Conservation (phyloP, 2,888 invertebrate species). For the Aphidius colemani region DNA sequence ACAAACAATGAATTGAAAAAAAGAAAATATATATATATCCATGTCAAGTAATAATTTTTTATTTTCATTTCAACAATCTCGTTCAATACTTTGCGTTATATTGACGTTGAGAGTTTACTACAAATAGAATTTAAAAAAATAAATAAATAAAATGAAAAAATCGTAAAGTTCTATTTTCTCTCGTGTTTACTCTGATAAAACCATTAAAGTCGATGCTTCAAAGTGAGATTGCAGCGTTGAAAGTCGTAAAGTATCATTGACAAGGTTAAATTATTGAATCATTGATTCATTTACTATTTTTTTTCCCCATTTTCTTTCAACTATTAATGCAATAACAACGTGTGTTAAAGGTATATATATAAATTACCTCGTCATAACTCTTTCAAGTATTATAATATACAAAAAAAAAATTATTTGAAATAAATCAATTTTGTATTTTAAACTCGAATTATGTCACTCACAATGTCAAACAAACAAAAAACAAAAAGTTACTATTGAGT, state of each 20-base stretch:
- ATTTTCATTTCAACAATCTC: slow-evolving; percentile 22
- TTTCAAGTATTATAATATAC: too few species aligned
- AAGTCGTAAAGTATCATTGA: slow-evolving; percentile 46
- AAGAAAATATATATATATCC: too few species aligned
- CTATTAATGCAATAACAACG: neutral
- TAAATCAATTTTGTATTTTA: too few species aligned
- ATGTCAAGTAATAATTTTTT: slow-evolving; percentile 17
- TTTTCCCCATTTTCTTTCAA: neutral
- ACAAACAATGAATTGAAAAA: too few species aligned
- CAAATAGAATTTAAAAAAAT: neutral
- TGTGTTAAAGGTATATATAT: slow-evolving; percentile 27
- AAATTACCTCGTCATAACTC: too few species aligned
- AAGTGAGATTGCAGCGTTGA: slow-evolving; percentile 39
- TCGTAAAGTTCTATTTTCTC: slow-evolving; percentile 34
- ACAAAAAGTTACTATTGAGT: too few species aligned
- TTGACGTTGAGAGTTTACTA: too few species aligned
- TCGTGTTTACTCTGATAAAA: slow-evolving; percentile 34
- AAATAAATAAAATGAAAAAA: slow-evolving; percentile 3
- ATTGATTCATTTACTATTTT: slow-evolving; percentile 26
- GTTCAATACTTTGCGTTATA: neutral
- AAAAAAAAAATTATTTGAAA: too few species aligned
- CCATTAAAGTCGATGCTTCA: slow-evolving; percentile 40
- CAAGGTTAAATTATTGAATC: slow-evolving; percentile 42
- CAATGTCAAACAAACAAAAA: too few species aligned
- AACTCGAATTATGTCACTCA: too few species aligned